Conservation (phyloP, 2,113 vertebrate species). For the Ctenomys sociabilis region DNA sequence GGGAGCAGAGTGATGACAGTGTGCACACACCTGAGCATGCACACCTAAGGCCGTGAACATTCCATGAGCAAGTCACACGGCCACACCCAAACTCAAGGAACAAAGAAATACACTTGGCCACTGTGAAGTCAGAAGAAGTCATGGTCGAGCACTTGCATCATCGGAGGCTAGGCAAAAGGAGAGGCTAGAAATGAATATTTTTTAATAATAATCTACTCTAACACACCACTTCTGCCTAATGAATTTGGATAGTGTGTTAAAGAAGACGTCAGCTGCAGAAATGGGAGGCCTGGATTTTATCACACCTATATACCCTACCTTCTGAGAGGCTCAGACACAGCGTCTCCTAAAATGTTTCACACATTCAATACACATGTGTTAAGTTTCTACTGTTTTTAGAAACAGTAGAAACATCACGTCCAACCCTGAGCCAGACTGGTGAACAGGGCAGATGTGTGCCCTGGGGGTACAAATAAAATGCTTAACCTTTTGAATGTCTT, state of each 20-base stretch:
- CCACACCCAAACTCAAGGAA: not conserved
- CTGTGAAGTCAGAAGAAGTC: not conserved
- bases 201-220: not conserved
- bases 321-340: not conserved
- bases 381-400: not conserved
- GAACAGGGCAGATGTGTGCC: not conserved
- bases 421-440: not conserved
- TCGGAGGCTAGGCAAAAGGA: not conserved
- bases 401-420: not conserved
- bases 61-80: not conserved
- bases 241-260: not conserved
- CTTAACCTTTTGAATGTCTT: not conserved
- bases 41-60: not conserved
- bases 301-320: not conserved
- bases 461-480: not conserved
- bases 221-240: not conserved
- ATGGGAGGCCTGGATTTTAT: not conserved
- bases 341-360: not conserved
- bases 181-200: not conserved
- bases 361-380: not conserved
- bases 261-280: conserved; percentile 5
- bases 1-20: not conserved
- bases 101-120: not conserved
- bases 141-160: not conserved
- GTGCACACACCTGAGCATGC: not conserved